phyloP scores from a whole-genome alignment of 2,797 vertebrate genomes.

The Alca torda region DNA sequence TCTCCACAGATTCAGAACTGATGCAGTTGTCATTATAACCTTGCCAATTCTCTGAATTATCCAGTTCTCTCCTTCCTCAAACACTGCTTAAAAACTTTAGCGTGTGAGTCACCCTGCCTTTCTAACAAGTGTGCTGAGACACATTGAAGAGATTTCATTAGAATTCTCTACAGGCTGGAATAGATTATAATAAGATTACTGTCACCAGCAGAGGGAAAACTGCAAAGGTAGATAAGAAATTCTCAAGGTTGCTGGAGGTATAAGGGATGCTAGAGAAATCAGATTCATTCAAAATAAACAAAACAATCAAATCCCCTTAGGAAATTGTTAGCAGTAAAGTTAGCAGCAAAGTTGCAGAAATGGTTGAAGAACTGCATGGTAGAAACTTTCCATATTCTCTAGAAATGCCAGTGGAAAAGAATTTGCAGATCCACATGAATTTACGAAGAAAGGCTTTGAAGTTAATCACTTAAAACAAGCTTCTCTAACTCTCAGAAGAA shows the following conservation, averaged over 20 bases:
- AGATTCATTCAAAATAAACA: constrained; percentile 17
- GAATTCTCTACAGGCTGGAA: constrained; percentile 17
- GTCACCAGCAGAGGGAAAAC: constrained; percentile 7
- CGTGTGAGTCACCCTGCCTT: neutral
- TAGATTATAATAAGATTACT: constrained; percentile 57
- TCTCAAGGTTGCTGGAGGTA: constrained; percentile 13
- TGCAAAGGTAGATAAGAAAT: constrained; percentile 49
- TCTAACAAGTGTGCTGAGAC: neutral
- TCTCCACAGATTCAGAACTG: neutral
- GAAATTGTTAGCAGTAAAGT: neutral
- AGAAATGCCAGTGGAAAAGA: neutral
- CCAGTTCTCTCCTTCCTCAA: neutral
- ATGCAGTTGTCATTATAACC: neutral
- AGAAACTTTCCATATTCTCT: neutral
- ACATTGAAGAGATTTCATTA: neutral
- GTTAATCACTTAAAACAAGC: neutral
- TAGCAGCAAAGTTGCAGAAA: neutral
- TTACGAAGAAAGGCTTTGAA: neutral
- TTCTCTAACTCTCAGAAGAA: neutral
- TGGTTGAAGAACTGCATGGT: neutral
- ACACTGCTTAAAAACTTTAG: neutral
- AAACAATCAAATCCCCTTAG: neutral
- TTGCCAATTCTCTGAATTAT: neutral
- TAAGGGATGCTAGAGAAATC: neutral
- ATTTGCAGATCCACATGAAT: neutral